phyloP scores from a whole-genome alignment of 2,797 vertebrate genomes.

The Aulostomus chinensis region DNA sequence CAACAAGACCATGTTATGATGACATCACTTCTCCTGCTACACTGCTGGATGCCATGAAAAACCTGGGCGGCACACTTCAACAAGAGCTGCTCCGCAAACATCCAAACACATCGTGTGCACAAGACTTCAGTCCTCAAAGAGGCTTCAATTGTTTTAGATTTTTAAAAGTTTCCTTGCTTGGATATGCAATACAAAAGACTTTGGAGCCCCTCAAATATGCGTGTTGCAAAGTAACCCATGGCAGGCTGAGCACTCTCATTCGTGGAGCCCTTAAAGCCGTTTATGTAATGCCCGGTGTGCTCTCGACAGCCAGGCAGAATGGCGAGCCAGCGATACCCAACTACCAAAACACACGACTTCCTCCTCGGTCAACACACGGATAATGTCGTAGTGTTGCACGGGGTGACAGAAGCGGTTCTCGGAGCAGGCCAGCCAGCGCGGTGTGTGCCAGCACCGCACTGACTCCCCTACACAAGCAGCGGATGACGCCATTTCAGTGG shows the following conservation, averaged over 20 bases:
- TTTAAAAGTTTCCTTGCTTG: not conserved
- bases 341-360: slow-evolving; percentile 13
- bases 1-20: slow-evolving; percentile 69
- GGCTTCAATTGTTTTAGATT: slow-evolving; percentile 9
- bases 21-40: slow-evolving; percentile 72
- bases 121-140: not conserved
- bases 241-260: slow-evolving; percentile 54
- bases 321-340: slow-evolving; percentile 32
- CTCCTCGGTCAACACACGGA: slow-evolving; percentile 13
- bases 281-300: slow-evolving; percentile 69
- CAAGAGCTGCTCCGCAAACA: not conserved
- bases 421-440: slow-evolving; percentile 45
- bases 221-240: slow-evolving; percentile 57
- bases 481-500: slow-evolving; percentile 85
- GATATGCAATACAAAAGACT: too few species aligned
- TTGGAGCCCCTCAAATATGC: slow-evolving; percentile 33
- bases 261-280: slow-evolving; percentile 56
- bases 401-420: slow-evolving; percentile 11
- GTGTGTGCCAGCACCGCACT: slow-evolving; percentile 65
- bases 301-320: slow-evolving; percentile 34
- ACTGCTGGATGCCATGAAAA: slow-evolving; percentile 47
- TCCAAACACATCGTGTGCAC: slow-evolving; percentile 3
- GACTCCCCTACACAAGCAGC: slow-evolving; percentile 63
- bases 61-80: slow-evolving; percentile 43
- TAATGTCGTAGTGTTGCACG: slow-evolving; percentile 3